These are phyloP conservation scores for Polydrusus pterygomalis DNA, from an alignment of 2,888 invertebrate genomes.

Conservation along the genomic window DNA sequence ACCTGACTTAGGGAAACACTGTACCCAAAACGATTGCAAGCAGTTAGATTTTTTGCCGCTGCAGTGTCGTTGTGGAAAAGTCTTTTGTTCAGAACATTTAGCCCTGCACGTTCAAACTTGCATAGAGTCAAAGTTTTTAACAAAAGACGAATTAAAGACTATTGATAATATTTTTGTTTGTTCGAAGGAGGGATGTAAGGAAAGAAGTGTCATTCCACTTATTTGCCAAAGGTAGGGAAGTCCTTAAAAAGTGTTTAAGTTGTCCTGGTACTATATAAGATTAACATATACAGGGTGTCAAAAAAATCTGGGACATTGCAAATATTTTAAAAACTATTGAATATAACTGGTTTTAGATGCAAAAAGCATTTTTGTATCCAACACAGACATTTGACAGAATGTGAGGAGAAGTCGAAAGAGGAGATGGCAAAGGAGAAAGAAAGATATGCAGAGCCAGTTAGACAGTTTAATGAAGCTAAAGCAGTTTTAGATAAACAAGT, in stretches of 20 bases:
- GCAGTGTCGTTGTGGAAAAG: conserved; percentile 78
- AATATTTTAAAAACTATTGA: too few relatives aligned
- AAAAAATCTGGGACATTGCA: too few relatives aligned
- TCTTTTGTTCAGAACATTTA: conserved; percentile 83
- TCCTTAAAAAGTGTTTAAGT: background rate
- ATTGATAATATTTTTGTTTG: conserved; percentile 73
- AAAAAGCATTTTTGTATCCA: conserved; percentile 81
- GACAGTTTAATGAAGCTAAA: conserved; percentile 79
- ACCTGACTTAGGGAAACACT: conserved; percentile 81
- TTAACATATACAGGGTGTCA: too few relatives aligned
- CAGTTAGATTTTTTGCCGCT: conserved; percentile 84
- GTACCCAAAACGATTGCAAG: conserved; percentile 77
- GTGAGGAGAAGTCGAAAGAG: conserved; percentile 71
- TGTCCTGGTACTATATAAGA: too few relatives aligned
- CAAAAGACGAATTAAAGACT: conserved; percentile 59
- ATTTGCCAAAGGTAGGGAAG: conserved; percentile 73
- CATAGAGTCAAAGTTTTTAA: conserved; percentile 60
- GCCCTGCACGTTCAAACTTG: conserved; percentile 76
- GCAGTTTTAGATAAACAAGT: conserved; percentile 78
- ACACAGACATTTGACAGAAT: conserved; percentile 75
- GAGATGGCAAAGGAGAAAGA: conserved; percentile 75
- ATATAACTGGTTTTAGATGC: conserved; percentile 74
- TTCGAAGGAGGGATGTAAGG: conserved; percentile 75
- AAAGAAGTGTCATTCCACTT: conserved; percentile 79
- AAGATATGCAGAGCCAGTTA: conserved; percentile 76